phyloP scores from a whole-genome alignment of 2,113 vertebrate genomes.

The Vulpes lagopus region DNA sequence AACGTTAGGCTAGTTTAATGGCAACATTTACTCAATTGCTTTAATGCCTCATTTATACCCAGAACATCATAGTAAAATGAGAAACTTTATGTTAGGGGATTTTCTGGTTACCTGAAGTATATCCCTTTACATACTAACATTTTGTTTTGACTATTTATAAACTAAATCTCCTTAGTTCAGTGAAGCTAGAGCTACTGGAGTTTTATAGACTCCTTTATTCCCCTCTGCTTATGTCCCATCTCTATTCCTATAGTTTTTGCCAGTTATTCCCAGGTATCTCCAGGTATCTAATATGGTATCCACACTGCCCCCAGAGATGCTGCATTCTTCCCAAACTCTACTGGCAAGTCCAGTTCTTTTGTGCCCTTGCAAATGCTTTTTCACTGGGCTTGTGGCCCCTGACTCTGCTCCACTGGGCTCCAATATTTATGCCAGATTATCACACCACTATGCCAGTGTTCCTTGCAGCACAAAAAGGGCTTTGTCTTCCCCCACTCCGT shows the following conservation, averaged over 20 bases:
- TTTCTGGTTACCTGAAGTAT: background rate
- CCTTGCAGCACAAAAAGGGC: fast-evolving
- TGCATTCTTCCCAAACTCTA: background rate
- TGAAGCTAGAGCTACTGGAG: background rate
- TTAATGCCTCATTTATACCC: background rate
- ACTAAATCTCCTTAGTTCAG: background rate
- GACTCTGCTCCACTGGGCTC: background rate
- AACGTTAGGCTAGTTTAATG: background rate
- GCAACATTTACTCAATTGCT: background rate
- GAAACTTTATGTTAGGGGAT: background rate
- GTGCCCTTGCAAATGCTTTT: background rate
- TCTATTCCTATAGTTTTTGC: background rate
- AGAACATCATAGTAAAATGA: background rate
- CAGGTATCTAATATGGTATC: background rate
- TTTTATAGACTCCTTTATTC: background rate
- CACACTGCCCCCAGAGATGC: background rate
- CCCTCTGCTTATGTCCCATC: background rate
- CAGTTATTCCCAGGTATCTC: background rate
- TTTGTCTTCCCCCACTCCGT: background rate
- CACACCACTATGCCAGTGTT: background rate
- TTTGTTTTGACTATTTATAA: background rate
- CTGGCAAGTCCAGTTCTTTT: background rate
- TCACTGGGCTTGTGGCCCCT: background rate
- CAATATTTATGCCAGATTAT: background rate
- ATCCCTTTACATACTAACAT: background rate